Evolutionary conservation across 2,888 invertebrate genomes (phyloP), one percentile per base, ranked within the genome.

Genomic region (Ecdyonurus torrentis): DNA sequence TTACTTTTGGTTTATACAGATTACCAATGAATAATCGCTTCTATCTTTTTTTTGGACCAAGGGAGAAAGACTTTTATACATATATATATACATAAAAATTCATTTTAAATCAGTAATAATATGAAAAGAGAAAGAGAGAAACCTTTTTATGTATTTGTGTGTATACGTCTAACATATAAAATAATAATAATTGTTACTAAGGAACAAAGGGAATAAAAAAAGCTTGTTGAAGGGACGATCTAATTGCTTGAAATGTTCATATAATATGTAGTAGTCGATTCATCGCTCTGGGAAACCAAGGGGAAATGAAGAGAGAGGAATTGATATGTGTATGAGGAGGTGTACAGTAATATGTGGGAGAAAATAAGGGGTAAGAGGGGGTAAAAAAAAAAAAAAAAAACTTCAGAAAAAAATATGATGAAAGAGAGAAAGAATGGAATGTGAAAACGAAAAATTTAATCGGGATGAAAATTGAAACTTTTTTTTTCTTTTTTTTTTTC

Each of bases 401-500:
- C 22, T 24, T 55, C 25, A 55, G 55, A 61, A 37, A 58, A 23
- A 52, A 18, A 61, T 20, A 50, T 23, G 52, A 22, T 25, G 20
- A 19, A 25, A 19, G 25, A n/a, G 61, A 52, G 23, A 24, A 19
- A 24, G 61, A 61, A 22, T n/a, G 19, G 23, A 55, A 53, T 25
- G 55, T 24, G 58, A 58, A 25, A 58, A 62, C 55, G 62, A 58
- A 62, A n/a, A 62, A 58, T 62, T 62, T 55, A 61, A 61, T 61
- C 58, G n/a, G 61, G 55, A 61, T 58, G 61, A 58, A 61, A 61
- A 61, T 58, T 15, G 62, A 62, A 58, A 62, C 50, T 62, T 62
- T 61, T 61, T 37, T 37, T n/a, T n/a, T n/a, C n/a, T n/a, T n/a
- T n/a, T n/a, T n/a, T n/a, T n/a, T n/a, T n/a, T n/a, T n/a, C n/a